Conservation (phyloP, 2,797 vertebrate species). For the Tangara arthus region DNA sequence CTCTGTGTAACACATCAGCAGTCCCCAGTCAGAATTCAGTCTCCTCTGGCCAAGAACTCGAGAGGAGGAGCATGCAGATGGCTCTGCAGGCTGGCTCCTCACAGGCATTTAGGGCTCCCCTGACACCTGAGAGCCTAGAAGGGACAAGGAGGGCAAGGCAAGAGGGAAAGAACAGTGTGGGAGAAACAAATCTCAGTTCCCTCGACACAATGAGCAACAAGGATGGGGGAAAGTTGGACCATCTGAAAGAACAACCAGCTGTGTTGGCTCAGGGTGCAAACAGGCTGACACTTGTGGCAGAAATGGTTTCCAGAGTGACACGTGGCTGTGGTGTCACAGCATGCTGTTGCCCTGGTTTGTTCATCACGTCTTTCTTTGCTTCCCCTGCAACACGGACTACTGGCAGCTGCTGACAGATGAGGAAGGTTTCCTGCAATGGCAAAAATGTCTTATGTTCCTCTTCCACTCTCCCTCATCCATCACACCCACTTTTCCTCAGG, state of each 20-base stretch:
- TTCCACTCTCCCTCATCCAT: background rate
- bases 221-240: background rate
- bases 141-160: background rate
- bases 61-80: background rate
- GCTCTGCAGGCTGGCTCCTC: background rate
- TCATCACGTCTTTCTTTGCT: background rate
- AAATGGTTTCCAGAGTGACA: background rate
- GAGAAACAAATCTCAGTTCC: background rate
- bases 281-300: background rate
- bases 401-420: background rate
- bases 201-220: background rate
- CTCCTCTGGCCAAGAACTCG: background rate
- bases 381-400: background rate
- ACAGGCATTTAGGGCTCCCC: background rate
- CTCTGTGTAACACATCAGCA: slow-evolving; percentile 39
- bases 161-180: background rate
- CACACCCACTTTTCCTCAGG: background rate
- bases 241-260: background rate
- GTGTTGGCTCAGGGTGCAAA: background rate
- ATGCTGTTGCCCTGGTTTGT: background rate
- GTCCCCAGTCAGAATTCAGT: background rate
- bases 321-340: background rate
- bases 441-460: background rate
- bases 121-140: background rate
- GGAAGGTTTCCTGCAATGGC: background rate